Evolutionary conservation across 2,113 vertebrate genomes (phyloP).

Genomic region (Acrocephalus kingi): DNA sequence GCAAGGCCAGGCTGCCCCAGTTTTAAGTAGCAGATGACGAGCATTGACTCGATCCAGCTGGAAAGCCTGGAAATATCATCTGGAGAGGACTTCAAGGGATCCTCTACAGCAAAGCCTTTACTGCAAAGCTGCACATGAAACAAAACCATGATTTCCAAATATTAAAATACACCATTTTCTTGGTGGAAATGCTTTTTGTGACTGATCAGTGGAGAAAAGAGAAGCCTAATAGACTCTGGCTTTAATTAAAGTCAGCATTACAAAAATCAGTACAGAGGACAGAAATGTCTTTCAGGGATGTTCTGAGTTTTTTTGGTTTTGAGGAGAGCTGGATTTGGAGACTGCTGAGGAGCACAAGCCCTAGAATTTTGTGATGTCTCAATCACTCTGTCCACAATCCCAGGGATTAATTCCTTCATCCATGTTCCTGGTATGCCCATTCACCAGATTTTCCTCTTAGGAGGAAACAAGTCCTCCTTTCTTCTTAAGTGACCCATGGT

Average conservation of each 20-base stretch:
- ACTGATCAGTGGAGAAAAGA: not conserved
- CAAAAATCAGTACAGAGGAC: not conserved
- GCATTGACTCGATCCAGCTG: conserved; percentile 76
- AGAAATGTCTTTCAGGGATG: not conserved
- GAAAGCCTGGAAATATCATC: conserved; percentile 73
- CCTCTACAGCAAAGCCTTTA: conserved; percentile 68
- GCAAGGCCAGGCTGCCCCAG: conserved; percentile 73
- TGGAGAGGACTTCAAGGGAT: conserved; percentile 59
- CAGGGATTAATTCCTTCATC: not conserved
- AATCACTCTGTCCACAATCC: not conserved
- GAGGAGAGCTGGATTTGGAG: not conserved
- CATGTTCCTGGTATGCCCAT: not conserved
- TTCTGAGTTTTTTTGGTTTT: not conserved
- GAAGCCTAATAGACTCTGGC: not conserved
- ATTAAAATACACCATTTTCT: not conserved
- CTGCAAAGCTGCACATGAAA: conserved; percentile 74
- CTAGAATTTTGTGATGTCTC: not conserved
- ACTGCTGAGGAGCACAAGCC: not conserved
- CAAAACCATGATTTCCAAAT: not conserved
- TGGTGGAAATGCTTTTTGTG: not conserved
- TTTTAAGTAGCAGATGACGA: conserved; percentile 75
- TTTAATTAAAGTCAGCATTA: not conserved
- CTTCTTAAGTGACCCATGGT: not conserved
- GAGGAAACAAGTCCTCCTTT: not conserved
- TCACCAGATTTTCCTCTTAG: not conserved